These are phyloP conservation scores for Sphecodes monilicornis DNA, from an alignment of 2,888 invertebrate genomes.

Conservation along the genomic window DNA sequence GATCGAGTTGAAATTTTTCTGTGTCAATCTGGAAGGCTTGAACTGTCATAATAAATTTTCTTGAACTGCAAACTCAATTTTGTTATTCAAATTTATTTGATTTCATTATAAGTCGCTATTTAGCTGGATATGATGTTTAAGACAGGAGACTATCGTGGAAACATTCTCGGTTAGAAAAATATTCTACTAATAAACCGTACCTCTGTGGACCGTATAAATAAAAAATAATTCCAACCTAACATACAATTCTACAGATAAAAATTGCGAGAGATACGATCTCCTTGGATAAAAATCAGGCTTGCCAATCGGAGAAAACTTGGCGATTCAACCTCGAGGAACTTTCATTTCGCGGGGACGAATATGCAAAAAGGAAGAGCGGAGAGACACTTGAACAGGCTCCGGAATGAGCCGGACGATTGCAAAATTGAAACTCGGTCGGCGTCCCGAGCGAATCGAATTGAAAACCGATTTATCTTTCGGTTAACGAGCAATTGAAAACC, in stretches of 20 bases:
- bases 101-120: too few relatives aligned
- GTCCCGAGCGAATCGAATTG: background rate
- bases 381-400: background rate
- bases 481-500: constrained; percentile 10
- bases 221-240: too few relatives aligned
- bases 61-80: too few relatives aligned
- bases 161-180: too few relatives aligned
- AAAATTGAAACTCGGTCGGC: background rate
- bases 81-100: background rate
- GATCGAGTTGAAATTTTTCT: background rate
- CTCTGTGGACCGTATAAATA: too few relatives aligned
- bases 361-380: background rate
- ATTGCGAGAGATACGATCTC: background rate
- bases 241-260: too few relatives aligned
- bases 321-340: too few relatives aligned
- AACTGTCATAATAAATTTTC: too few relatives aligned
- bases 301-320: too few relatives aligned
- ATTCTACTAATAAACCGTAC: too few relatives aligned
- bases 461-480: background rate
- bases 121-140: too few relatives aligned
- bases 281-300: background rate
- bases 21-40: background rate
- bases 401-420: background rate
- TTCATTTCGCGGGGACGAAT: background rate
- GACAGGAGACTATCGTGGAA: too few relatives aligned